These are phyloP conservation scores for Ispidina lecontei DNA, from an alignment of 2,797 vertebrate genomes.

Conservation along the genomic window DNA sequence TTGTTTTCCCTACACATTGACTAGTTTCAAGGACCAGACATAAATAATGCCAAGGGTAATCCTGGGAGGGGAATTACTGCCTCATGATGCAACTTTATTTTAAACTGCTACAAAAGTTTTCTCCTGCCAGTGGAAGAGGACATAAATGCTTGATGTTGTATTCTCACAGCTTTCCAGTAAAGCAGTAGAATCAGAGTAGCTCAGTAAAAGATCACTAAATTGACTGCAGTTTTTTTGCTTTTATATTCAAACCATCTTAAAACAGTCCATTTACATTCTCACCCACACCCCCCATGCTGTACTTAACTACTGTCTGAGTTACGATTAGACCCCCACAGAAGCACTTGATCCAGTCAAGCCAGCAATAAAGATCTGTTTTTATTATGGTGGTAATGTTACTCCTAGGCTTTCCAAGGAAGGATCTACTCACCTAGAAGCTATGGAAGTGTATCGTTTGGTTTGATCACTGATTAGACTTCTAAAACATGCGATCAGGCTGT, in stretches of 20 bases:
- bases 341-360: neutral
- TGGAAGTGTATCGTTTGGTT: neutral
- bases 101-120: neutral
- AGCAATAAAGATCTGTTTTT: neutral
- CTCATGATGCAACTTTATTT: neutral
- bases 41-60: neutral
- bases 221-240: neutral
- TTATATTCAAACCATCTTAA: neutral
- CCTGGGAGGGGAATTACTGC: neutral
- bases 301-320: neutral
- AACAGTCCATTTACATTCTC: neutral
- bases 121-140: neutral
- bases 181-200: neutral
- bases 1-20: neutral
- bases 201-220: neutral
- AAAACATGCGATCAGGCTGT: neutral
- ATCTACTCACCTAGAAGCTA: neutral
- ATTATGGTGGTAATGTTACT: neutral
- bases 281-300: neutral
- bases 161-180: neutral
- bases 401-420: neutral
- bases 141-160: neutral
- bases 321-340: neutral
- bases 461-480: neutral
- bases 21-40: neutral